phyloP scores from a whole-genome alignment of 2,113 vertebrate genomes.

The Dicaeum eximium region DNA sequence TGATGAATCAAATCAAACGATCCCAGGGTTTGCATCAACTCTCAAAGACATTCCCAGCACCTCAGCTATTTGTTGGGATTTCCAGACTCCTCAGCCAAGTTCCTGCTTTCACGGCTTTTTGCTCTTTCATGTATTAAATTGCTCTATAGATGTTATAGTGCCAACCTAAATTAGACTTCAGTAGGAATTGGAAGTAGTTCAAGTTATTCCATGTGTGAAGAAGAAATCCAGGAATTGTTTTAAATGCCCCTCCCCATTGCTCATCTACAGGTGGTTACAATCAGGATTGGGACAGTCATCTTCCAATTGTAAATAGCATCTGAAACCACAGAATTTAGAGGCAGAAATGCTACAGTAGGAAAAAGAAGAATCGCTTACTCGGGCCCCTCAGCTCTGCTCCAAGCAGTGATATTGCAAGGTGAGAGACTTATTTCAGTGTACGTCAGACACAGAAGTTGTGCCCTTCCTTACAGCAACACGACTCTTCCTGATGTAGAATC shows the following conservation, averaged over 20 bases:
- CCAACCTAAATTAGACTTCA: neutral
- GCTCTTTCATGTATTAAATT: neutral
- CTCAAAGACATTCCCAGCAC: neutral
- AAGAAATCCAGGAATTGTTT: neutral
- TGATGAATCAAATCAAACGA: neutral
- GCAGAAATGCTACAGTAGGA: neutral
- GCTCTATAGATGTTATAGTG: neutral
- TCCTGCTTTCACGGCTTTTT: neutral
- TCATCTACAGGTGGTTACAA: neutral
- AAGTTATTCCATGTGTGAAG: neutral
- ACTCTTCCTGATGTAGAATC: neutral
- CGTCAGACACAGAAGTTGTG: neutral
- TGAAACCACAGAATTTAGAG: neutral
- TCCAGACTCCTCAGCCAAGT: neutral
- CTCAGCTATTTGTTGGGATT: neutral
- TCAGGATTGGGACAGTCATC: neutral
- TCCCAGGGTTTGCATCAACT: neutral
- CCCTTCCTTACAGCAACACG: neutral
- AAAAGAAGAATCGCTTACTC: neutral
- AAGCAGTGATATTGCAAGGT: neutral
- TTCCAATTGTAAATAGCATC: neutral
- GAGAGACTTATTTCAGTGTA: neutral
- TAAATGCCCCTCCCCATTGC: neutral
- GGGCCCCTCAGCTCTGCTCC: neutral
- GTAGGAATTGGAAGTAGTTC: neutral